Percentiles rank a stretch among this genome's conserved stretches.
These are phyloP conservation scores for Choloepus hoffmanni DNA, from an alignment of 2,113 vertebrate species.

Conservation along the genomic window DNA sequence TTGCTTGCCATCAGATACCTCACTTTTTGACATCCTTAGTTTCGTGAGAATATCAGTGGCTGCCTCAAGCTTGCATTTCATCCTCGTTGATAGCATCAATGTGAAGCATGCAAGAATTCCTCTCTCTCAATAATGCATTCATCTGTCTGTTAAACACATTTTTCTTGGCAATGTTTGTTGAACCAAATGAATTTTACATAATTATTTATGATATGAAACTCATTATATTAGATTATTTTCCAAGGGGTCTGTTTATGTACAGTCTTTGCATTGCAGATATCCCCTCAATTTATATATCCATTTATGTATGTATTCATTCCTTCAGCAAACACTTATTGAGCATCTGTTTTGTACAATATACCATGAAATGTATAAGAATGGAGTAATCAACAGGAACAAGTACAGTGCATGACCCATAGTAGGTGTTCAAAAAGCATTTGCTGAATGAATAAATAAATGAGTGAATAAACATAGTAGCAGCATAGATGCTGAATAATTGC, in stretches of 20 bases:
- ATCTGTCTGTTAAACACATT: background rate
- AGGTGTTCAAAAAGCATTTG: background rate
- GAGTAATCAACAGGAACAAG: background rate
- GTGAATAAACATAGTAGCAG: background rate
- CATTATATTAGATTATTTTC: background rate
- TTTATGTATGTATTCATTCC: background rate
- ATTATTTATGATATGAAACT: background rate
- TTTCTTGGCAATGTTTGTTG: background rate
- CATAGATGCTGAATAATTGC: background rate
- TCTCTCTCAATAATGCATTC: background rate
- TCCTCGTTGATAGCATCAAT: background rate
- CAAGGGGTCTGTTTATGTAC: background rate
- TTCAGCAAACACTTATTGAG: background rate
- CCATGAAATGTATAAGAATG: background rate
- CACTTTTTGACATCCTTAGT: constrained; percentile 61
- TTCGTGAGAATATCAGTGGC: constrained; percentile 47
- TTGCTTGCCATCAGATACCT: constrained; percentile 54
- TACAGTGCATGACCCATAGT: background rate
- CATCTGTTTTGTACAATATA: background rate
- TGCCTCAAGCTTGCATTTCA: background rate
- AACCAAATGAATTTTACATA: background rate
- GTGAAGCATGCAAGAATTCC: constrained; percentile 1
- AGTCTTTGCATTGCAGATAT: background rate
- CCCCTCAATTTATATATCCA: background rate
- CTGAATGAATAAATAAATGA: background rate